Conservation (phyloP, 2,113 vertebrate species). For the crab-eating macaque (Macaca fascicularis) region T2T-MFA8v1.1 NC_088391.1:6314001-6314500, state of each 20-base stretch:
- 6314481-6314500: background rate
- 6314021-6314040: background rate
- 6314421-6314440: background rate
- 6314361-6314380: constrained; percentile 26
- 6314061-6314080: background rate
- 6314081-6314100: background rate
- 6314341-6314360: background rate
- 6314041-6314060: background rate
- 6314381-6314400: background rate
- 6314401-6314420: background rate
- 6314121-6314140: background rate
- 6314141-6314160: background rate
- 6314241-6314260: background rate
- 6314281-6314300: background rate
- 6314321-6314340: background rate
- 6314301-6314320: background rate
- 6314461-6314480: background rate
- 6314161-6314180: background rate
- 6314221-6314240: background rate
- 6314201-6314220: background rate
- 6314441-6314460: background rate
- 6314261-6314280: background rate
- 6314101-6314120: background rate
- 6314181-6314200: constrained; percentile 6
- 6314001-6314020: background rate